Evolutionary conservation across 2,888 invertebrate species (phyloP).

Genomic region (Drosophila macrospina): DNA sequence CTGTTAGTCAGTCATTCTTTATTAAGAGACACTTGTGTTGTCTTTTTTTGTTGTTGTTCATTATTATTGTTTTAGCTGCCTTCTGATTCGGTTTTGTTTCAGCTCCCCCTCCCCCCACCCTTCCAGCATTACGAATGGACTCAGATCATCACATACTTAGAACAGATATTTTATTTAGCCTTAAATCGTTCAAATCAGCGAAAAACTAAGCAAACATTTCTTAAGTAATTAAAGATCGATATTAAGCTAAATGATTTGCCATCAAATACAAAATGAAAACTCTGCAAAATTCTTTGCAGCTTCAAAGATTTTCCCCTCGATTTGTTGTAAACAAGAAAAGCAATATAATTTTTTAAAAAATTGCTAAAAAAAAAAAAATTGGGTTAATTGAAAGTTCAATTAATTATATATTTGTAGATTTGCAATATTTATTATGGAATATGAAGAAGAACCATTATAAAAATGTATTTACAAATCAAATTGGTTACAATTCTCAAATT

Average conservation of each 20-base stretch:
- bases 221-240: conserved; percentile 4
- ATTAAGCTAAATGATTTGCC: neutral
- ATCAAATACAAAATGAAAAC: neutral
- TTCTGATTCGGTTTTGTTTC: conserved; percentile 21
- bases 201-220: conserved; percentile 7
- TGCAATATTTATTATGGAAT: too few relatives aligned
- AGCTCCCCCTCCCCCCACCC: conserved; percentile 14
- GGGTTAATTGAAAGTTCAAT: too few relatives aligned
- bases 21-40: neutral
- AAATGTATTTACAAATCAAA: neutral
- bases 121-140: conserved; percentile 4
- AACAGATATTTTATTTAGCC: conserved; percentile 22
- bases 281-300: neutral
- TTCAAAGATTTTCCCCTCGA: too few relatives aligned
- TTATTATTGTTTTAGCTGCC: conserved; percentile 10
- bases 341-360: too few relatives aligned
- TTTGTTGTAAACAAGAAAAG: neutral
- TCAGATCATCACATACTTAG: conserved; percentile 13
- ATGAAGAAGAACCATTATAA: too few relatives aligned
- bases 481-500: neutral
- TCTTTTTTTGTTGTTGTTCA: neutral
- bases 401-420: too few relatives aligned
- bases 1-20: neutral
- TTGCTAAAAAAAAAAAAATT: too few relatives aligned
- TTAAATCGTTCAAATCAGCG: conserved; percentile 17